Evolutionary conservation across 2,113 vertebrate genomes (phyloP), one percentile per base, ranked within the genome.

Genomic region (Elaphurus davidianus): DNA sequence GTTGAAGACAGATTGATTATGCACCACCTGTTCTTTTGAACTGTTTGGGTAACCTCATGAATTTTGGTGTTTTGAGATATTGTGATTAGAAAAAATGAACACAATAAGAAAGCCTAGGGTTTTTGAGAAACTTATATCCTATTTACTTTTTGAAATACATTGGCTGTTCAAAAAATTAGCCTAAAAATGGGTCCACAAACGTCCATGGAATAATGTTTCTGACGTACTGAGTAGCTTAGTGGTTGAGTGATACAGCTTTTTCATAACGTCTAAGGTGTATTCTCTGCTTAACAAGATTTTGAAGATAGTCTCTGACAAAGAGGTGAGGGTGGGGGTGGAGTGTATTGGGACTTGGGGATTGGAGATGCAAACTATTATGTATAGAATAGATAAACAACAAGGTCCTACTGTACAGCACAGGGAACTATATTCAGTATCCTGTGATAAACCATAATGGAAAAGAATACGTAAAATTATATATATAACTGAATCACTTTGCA

Each of bases 21-120:
- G 11, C 10, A 15, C 71, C 27, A 19, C 15, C 14, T 54, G 8
- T 10, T 55, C 59, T 94, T 87, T 64, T 62, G 45, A 81, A 87
- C 17, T 83, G 1, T 40, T 90, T 1, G 81, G 21, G 23, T 43
- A 64, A 25, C 55, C 33, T 92, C 25, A 50, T 36, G 78, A 21
- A 13, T 96, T 95, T 96, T 92, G 23, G 43, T 93, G 55, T 92
- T 95, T 95, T 92, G 85, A 90, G 33, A 43, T 60, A 43, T 16
- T 82, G 4, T 9, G 7, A 16, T 95, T 96, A 86, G 81, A 50
- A 87, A 95, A 87, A 90, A 59, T 47, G 76, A 67, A 30, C 47
- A 47, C 17, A 55, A 3, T 87, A n/a, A 85, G 36, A 64, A 78
- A 76, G 50, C 60, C 17, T 94, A 54, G 50, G 11, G 15, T 85